Base-by-base conservation (phyloP, 37 sponge, comb jelly and placozoan genomes). In the Amphimedon queenslandica region DNA sequence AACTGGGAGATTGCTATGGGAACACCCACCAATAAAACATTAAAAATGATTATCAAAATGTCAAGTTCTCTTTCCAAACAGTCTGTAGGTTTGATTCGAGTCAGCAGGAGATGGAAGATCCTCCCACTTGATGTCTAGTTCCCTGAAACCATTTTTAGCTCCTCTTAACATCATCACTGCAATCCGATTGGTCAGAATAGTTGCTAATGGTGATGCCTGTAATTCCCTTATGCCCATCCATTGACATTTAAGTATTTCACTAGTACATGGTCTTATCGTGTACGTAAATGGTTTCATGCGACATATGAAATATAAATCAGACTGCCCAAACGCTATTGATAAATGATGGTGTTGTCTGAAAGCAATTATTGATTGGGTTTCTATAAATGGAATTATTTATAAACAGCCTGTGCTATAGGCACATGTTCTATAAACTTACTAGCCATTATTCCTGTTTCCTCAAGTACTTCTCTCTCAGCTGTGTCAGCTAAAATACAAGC, bases 291-390 rank as follows among this genome's bases (percentile, higher is more conserved):
- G 86, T n/a, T 34, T 71, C 73, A 93, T 53, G 6, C 93, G 77
- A 39, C 93, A 93, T 13, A 88, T 58, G 66, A 93, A 84, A 66
- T 81, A 93, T 27, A 93, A 66, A 55, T 88, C 90, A 39, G 93
- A 93, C 32, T 34, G 25, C n/a, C 64, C 76, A 42, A 81, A 93
- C 28, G 66, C 64, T 42, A 65, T 2, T 2, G 85, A 78, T 60
- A 84, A 64, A 56, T 82, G 63, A 64, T 92, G 93, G 16, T 87
- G 80, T 66, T 92, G 93, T 20, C 93, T 63, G 67, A 88, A 84
- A 41, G 82, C 86, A 18, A 93, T 71, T 23, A 93, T 36, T 1
- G 93, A 89, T 16, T 57, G 74, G 33, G 82, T 89, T 41, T 85
- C 90, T 88, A 70, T 13, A 71, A 8, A 69, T 27, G 30, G n/a